phyloP scores from a whole-genome alignment of 1,140 invertebrate genomes.

The Drosophila asahinai region DNA sequence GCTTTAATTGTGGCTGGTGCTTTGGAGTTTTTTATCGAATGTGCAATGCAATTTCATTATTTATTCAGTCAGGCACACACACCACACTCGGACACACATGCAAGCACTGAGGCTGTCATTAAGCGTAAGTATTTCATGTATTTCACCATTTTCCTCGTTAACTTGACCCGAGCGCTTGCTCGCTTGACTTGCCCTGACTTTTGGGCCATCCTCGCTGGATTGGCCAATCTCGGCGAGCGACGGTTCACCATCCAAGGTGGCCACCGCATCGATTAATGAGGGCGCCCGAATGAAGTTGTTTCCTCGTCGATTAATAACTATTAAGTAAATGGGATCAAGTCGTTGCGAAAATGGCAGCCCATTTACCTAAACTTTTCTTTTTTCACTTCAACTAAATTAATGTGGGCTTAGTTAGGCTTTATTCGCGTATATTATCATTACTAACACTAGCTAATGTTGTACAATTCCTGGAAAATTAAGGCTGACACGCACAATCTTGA shows the following conservation, averaged over 20 bases:
- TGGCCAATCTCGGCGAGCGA: constrained; percentile 23
- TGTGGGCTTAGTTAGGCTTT: constrained; percentile 5
- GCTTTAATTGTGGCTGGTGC: constrained; percentile 61
- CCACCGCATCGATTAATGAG: constrained; percentile 29
- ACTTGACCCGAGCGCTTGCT: constrained; percentile 31
- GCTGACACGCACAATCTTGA: constrained; percentile 7
- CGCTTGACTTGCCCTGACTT: constrained; percentile 53
- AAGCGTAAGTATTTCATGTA: constrained; percentile 23
- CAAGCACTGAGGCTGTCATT: constrained; percentile 34
- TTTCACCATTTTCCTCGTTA: constrained; percentile 65
- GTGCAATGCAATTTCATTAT: constrained; percentile 67
- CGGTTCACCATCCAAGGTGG: constrained; percentile 10
- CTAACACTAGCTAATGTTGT: neutral
- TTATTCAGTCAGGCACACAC: constrained; percentile 44
- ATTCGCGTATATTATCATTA: neutral
- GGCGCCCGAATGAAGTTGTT: constrained; percentile 43
- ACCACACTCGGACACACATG: constrained; percentile 19
- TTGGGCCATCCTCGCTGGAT: constrained; percentile 34
- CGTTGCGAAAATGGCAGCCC: constrained; percentile 15
- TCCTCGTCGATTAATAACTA: constrained; percentile 64
- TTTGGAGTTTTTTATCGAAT: constrained; percentile 71
- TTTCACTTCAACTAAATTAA: neutral
- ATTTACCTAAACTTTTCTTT: constrained; percentile 16
- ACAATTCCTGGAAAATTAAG: neutral
- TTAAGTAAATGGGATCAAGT: constrained; percentile 49